A percentile compares a stretch with the other conserved stretches of the same genome.
Conservation (phyloP, 2,888 invertebrate genomes). For the Nomada goodeniana region DNA sequence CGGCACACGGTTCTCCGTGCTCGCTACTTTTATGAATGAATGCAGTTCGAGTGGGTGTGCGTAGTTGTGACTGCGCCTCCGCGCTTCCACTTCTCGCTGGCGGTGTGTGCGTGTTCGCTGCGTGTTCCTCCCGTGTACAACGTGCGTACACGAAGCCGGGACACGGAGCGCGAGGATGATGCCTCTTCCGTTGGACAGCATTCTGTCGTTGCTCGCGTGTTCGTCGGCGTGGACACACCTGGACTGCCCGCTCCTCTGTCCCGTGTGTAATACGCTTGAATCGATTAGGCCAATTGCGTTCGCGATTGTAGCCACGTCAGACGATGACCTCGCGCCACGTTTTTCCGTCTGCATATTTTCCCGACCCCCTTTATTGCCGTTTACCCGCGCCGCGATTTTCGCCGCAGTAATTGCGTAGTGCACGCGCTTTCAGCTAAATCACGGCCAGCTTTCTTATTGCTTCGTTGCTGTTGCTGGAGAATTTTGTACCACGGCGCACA, state of each 20-base stretch:
- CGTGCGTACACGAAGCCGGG: slow-evolving; percentile 39
- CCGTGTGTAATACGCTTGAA: slow-evolving; percentile 10
- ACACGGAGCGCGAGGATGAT: slow-evolving; percentile 21
- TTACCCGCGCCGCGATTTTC: slow-evolving; percentile 20
- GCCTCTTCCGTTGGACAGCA: slow-evolving; percentile 32
- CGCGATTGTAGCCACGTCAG: slow-evolving; percentile 43
- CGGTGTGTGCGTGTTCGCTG: slow-evolving; percentile 22
- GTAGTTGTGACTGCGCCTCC: slow-evolving; percentile 73
- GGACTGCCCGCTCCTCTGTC: neutral
- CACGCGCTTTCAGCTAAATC: neutral
- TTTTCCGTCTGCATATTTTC: slow-evolving; percentile 46
- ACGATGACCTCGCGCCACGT: slow-evolving; percentile 50
- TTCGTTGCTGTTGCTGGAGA: too few relatives aligned
- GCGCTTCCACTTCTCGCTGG: slow-evolving; percentile 38
- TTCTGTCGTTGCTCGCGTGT: slow-evolving; percentile 13
- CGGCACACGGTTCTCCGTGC: slow-evolving; percentile 51
- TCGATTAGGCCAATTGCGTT: slow-evolving; percentile 31
- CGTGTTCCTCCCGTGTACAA: slow-evolving; percentile 15
- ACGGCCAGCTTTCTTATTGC: too few relatives aligned
- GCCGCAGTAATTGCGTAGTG: neutral
- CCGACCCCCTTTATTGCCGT: slow-evolving; percentile 23
- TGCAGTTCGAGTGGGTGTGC: slow-evolving; percentile 80
- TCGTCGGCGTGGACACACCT: slow-evolving; percentile 26
- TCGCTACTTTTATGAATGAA: slow-evolving; percentile 81
- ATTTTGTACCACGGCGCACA: too few relatives aligned